These are phyloP conservation scores for Apamea sordens DNA, from an alignment of 2,888 invertebrate genomes.

Conservation along the genomic window DNA sequence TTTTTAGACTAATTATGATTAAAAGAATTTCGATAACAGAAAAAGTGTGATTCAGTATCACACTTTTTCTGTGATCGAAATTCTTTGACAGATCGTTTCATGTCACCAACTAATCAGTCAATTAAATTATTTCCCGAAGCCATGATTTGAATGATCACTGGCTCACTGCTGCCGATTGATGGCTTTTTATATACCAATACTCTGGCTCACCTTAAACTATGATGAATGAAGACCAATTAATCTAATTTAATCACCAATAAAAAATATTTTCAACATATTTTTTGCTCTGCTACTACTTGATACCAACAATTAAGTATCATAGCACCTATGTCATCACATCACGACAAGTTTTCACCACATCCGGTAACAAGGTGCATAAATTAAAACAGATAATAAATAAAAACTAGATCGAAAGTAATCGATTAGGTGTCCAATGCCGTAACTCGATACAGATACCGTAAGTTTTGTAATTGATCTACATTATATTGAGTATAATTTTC, in stretches of 20 bases:
- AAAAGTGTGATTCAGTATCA: no score
- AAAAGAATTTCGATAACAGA: slow-evolving; percentile 9
- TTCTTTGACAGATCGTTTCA: slow-evolving; percentile 55
- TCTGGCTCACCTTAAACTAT: slow-evolving; percentile 31
- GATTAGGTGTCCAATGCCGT: slow-evolving; percentile 73
- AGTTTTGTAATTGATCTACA: slow-evolving; percentile 74
- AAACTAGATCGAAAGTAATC: slow-evolving; percentile 76
- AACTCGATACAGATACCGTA: slow-evolving; percentile 71
- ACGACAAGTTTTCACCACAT: slow-evolving; percentile 78
- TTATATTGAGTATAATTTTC: slow-evolving; percentile 67
- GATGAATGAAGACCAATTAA: slow-evolving; percentile 48
- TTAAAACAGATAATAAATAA: slow-evolving; percentile 72
- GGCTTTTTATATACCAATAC: slow-evolving; percentile 20
- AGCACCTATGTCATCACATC: slow-evolving; percentile 71
- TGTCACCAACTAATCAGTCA: slow-evolving; percentile 28
- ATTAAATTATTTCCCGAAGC: slow-evolving; percentile 49
- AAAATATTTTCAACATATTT: slow-evolving; percentile 2
- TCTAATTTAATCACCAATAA: slow-evolving; percentile 39
- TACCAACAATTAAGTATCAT: slow-evolving; percentile 64
- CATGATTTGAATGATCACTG: slow-evolving; percentile 47
- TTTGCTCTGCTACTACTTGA: slow-evolving; percentile 58
- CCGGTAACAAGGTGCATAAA: slow-evolving; percentile 77
- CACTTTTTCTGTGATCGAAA: no score
- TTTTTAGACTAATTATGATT: background rate
- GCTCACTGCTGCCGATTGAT: slow-evolving; percentile 33